Evolutionary conservation across 2,888 invertebrate species (phyloP).

Genomic region (Euplexia lucipara): DNA sequence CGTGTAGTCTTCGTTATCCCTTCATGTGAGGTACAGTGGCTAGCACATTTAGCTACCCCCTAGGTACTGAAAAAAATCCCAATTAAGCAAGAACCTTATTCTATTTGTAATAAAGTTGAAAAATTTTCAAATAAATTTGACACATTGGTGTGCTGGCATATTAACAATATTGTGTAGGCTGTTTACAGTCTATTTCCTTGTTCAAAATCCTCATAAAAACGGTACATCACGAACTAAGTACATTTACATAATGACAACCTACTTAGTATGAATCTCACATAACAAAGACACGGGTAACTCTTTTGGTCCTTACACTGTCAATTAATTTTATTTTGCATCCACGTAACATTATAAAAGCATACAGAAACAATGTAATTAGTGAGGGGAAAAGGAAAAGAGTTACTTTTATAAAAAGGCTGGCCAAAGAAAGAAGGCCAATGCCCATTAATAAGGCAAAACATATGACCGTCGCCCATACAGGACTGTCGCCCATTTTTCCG

Average conservation of each 20-base stretch:
- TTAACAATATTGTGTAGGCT: background rate
- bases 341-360: slow-evolving; percentile 17
- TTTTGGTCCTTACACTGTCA: slow-evolving; percentile 34
- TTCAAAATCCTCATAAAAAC: background rate
- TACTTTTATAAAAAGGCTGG: background rate
- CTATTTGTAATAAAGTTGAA: too few relatives aligned
- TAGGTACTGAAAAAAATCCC: too few relatives aligned
- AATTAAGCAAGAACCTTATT: too few relatives aligned
- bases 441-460: too few relatives aligned
- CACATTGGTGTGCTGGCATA: too few relatives aligned
- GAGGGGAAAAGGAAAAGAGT: background rate
- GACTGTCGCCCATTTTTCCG: too few relatives aligned
- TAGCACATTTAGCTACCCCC: too few relatives aligned
- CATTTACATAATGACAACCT: slow-evolving; percentile 47
- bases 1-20: too few relatives aligned
- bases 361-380: slow-evolving; percentile 27
- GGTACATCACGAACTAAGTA: slow-evolving; percentile 43
- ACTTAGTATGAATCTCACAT: slow-evolving; percentile 17
- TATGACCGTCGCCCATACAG: too few relatives aligned
- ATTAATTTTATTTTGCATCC: slow-evolving; percentile 29
- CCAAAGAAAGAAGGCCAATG: too few relatives aligned
- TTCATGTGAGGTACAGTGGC: too few relatives aligned
- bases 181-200: slow-evolving; percentile 14
- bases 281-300: slow-evolving; percentile 25
- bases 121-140: too few relatives aligned